Evolutionary conservation across 2,113 vertebrate species (phyloP), one percentile per base, ranked within the genome.

Genomic region (Lophius piscatorius): DNA sequence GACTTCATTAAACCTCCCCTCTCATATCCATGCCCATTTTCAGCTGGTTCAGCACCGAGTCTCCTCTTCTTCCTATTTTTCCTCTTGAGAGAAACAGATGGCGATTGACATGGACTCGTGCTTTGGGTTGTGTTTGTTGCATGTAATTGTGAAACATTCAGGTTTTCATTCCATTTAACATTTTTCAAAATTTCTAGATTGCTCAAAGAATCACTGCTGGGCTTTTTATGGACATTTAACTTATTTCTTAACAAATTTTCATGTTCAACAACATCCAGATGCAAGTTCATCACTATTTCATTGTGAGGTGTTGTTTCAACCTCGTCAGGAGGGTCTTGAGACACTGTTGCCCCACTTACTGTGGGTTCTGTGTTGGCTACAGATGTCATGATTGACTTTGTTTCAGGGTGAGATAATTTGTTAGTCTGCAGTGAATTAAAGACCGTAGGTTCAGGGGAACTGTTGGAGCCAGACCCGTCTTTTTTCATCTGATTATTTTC

Each of bases 1-100:
- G 11, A 46, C 42, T 41, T 64, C 13, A 63, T 29, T 26, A 28
- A 63, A 42, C 62, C 22, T 26, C 62, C 64, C 38, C 50, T 78
- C 31, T 86, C 82, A 17, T n/a, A 57, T 46, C 50, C n/a, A n/a
- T n/a, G n/a, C n/a, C n/a, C n/a, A n/a, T n/a, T n/a, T n/a, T n/a
- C n/a, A n/a, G 49, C n/a, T 9, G 60, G 66, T 24, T 87, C 82
- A 17, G 42, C 20, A 44, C 81, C 71, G 6, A 72, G 58, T 40
- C 78, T 80, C 41, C 85, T 89, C 61, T 88, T 92, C 69, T 80
- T 91, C 55, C 65, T 88, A 55, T 82, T 80, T 74, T 81, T 92
- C 68, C 83, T 86, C 66, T 70, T 90, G 17, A 82, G 2, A 12
- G 78, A 78, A 18, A 78, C 17, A 2, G 72, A 60, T 18, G 85